phyloP scores from a whole-genome alignment of 2,888 invertebrate species.

The Oxycera nigricornis region DNA sequence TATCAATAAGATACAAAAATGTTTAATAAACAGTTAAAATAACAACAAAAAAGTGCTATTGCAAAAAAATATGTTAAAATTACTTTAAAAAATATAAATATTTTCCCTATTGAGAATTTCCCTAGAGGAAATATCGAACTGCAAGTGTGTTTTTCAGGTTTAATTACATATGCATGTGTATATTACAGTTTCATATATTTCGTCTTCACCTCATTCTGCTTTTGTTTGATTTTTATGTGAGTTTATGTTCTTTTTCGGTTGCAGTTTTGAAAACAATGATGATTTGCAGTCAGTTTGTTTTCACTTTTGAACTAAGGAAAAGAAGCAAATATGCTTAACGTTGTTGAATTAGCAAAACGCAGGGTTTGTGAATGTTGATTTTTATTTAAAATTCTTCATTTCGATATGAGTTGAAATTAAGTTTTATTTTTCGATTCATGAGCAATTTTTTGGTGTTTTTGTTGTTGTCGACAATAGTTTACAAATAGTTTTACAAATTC shows the following conservation, averaged over 20 bases:
- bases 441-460: no score
- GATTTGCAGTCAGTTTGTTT: no score
- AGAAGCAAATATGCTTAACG: no score
- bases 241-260: neutral
- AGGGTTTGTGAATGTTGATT: no score
- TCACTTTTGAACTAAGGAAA: no score
- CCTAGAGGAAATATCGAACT: conserved; percentile 22
- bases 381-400: no score
- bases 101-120: conserved; percentile 38
- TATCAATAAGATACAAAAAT: conserved; percentile 9
- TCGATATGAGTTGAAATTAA: no score
- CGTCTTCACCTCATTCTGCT: neutral
- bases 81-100: conserved; percentile 19
- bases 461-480: no score
- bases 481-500: no score
- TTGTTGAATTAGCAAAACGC: no score
- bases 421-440: no score
- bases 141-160: neutral
- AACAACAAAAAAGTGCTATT: conserved; percentile 38
- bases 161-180: neutral
- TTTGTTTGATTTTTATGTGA: neutral
- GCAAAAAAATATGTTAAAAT: conserved; percentile 33
- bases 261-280: neutral
- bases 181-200: conserved; percentile 18
- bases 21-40: conserved; percentile 28